Percentiles rank a stretch among this genome's conserved stretches.
Conservation (phyloP, 2,888 invertebrate species). For the Flabesymbios commensalis region DNA sequence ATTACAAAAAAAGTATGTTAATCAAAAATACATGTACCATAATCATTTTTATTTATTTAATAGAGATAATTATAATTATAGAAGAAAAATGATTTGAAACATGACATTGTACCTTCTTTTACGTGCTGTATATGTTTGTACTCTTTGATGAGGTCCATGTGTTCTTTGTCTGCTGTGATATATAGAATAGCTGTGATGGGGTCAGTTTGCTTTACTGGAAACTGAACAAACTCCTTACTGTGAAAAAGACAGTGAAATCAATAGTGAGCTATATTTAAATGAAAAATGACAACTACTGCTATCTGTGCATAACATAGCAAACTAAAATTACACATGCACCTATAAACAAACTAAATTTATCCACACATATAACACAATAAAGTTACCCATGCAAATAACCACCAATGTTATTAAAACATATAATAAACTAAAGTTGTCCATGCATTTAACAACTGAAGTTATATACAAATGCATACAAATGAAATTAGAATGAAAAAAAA, state of each 20-base stretch:
- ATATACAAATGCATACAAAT: too few species aligned
- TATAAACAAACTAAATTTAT: background rate
- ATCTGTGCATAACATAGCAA: background rate
- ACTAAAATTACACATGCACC: background rate
- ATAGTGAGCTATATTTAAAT: background rate
- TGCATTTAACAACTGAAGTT: too few species aligned
- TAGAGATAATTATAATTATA: too few species aligned
- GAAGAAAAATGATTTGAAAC: too few species aligned
- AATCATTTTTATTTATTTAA: too few species aligned
- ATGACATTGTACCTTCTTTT: conserved; percentile 71
- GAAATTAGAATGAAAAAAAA: too few species aligned
- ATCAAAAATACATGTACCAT: too few species aligned
- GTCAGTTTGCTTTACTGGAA: conserved; percentile 88
- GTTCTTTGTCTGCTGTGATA: conserved; percentile 84
- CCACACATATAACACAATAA: too few species aligned
- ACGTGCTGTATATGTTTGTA: conserved; percentile 77
- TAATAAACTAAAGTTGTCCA: too few species aligned
- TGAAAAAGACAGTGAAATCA: background rate
- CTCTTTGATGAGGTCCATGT: conserved; percentile 86
- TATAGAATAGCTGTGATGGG: conserved; percentile 89
- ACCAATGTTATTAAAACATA: too few species aligned
- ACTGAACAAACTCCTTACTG: conserved; percentile 64
- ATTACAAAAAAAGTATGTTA: too few species aligned
- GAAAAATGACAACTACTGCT: background rate
- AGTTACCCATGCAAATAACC: too few species aligned